Evolutionary conservation across 2,113 vertebrate species (phyloP), one percentile per base, ranked within the genome.

Genomic region (Sturnira hondurensis): DNA sequence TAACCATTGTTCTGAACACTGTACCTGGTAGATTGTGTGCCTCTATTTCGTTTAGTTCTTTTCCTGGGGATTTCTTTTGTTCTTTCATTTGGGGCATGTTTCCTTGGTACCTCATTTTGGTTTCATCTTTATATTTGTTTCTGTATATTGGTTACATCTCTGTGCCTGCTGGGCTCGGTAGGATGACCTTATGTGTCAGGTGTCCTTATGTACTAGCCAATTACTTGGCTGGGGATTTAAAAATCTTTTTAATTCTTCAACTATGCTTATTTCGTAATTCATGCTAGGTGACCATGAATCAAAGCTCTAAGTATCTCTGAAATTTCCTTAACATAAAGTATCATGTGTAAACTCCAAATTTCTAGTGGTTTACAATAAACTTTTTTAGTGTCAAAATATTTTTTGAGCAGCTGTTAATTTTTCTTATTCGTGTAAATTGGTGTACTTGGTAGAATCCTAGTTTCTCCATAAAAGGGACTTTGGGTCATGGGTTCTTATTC

Each of bases 181-280:
- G 63, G 63, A 16, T n/a, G 33, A 15, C 63, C 33, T 67, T 67
- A n/a, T 15, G 63, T 65, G 33, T 4, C 13, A 15, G 28, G 61
- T 33, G 13, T 63, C 28, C 28, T 63, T 89, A 0, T 94, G 68
- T 96, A 76, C 36, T 82, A 76, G 26, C 68, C 36, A n/a, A 61
- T 97, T 89, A 95, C 19, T 92, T 76, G 26, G 8, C 58, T 86
- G 45, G n/a, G 7, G 26, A 47, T 94, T 88, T 86, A 68, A 36
- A 89, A 91, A 80, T 58, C 54, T 68, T 92, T 80, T 74, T 4
- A 92, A 70, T 63, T 36, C 71, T 73, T 16, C 78, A 19, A 31
- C 82, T n/a, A 52, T 58, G 17, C 93, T 87, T 93, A 91, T 77
- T 84, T 91, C 28, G 78, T 88, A 73, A 63, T 81, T 95, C 68